A percentile compares a stretch with the other conserved stretches of the same genome.
These are phyloP conservation scores for Xiphydria camelus DNA, from an alignment of 2,888 invertebrate species.

Conservation along the genomic window DNA sequence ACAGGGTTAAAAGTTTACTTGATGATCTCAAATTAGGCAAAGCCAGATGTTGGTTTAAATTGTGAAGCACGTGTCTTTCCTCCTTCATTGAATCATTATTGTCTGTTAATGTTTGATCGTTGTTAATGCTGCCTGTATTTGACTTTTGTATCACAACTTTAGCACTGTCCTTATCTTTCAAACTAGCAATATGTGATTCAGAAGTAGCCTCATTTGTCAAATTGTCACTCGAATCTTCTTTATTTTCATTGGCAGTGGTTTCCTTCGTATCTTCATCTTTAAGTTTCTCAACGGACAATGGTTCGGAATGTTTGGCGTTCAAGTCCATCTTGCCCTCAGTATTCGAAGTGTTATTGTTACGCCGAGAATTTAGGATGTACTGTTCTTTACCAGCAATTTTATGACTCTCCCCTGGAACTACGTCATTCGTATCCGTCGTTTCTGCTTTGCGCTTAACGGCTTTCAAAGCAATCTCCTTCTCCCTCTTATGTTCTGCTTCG, in stretches of 20 bases:
- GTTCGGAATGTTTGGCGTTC: not conserved
- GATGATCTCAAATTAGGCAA: no score
- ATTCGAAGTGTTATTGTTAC: not conserved
- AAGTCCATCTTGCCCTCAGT: not conserved
- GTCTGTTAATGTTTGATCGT: no score
- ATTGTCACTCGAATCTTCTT: not conserved
- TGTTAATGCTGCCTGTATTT: no score
- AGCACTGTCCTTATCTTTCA: no score
- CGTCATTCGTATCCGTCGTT: slow-evolving; percentile 3
- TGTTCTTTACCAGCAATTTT: not conserved
- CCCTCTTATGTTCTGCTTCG: slow-evolving; percentile 9
- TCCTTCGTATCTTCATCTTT: not conserved
- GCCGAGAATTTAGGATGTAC: not conserved
- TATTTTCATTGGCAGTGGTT: not conserved
- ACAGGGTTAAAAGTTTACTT: no score
- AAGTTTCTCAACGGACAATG: no score
- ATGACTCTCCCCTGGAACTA: slow-evolving; percentile 22
- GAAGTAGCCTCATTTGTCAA: not conserved
- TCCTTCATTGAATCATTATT: no score
- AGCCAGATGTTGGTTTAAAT: no score
- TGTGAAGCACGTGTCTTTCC: no score
- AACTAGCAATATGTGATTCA: no score
- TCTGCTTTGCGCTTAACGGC: slow-evolving; percentile 8
- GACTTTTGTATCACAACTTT: no score
- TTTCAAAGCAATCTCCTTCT: slow-evolving; percentile 10